phyloP scores from a whole-genome alignment of 2,113 vertebrate genomes.

The Pollachius pollachius region DNA sequence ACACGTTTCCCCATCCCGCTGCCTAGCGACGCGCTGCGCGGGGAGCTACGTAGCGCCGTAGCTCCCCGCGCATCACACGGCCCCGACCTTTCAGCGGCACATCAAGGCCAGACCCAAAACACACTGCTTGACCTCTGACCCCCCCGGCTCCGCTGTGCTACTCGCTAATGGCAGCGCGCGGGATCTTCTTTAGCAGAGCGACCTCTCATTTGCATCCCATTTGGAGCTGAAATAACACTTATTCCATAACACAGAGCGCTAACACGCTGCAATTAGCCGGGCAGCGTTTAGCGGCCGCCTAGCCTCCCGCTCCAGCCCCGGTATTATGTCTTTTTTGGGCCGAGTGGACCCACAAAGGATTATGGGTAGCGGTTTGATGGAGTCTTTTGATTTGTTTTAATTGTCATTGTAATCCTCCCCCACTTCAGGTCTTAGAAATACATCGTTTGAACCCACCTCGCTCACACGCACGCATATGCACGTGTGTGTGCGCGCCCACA shows the following conservation, averaged over 20 bases:
- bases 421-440: conserved; percentile 81
- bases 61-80: too few relatives aligned
- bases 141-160: conserved; percentile 31
- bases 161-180: conserved; percentile 48
- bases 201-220: conserved; percentile 73
- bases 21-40: too few relatives aligned
- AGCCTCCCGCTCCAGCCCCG: conserved; percentile 39
- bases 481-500: too few relatives aligned
- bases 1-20: too few relatives aligned
- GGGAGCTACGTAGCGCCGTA: too few relatives aligned
- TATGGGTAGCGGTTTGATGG: conserved; percentile 75
- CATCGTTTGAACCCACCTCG: conserved; percentile 75
- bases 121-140: conserved; percentile 53
- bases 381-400: conserved; percentile 85
- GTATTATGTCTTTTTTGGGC: conserved; percentile 49
- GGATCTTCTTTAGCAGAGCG: conserved; percentile 69
- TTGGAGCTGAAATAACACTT: conserved; percentile 74
- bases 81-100: conserved; percentile 50
- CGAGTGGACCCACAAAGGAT: conserved; percentile 68
- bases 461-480: too few relatives aligned
- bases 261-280: conserved; percentile 65
- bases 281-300: conserved; percentile 64
- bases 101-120: conserved; percentile 49
- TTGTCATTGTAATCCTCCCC: conserved; percentile 88
- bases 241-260: conserved; percentile 65